phyloP scores from a whole-genome alignment of 35 echinoderm and acorn worm species.

The Nesometra sesokonis region DNA sequence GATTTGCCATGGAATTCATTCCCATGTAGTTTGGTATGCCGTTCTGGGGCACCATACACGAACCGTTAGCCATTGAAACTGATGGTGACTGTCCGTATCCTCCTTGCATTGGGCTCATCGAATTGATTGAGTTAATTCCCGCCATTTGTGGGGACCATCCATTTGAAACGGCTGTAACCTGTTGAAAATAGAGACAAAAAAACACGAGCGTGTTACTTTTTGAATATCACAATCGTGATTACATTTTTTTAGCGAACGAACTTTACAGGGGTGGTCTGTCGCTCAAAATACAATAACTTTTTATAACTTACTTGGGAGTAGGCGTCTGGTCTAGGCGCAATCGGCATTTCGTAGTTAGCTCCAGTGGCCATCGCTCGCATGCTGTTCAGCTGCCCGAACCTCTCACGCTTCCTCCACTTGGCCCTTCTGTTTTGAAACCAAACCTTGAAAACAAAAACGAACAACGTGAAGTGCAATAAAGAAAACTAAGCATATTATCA shows the following conservation, averaged over 20 bases:
- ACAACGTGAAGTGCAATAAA: not conserved
- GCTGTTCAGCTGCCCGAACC: slow-evolving; percentile 81
- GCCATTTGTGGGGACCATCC: not conserved
- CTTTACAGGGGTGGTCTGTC: not conserved
- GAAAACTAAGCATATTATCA: not conserved
- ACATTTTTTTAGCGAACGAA: not conserved
- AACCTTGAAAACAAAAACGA: slow-evolving; percentile 42
- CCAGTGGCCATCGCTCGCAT: slow-evolving; percentile 71
- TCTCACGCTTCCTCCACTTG: slow-evolving; percentile 85
- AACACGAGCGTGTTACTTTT: too few species aligned
- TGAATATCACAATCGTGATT: too few species aligned
- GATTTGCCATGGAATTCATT: slow-evolving; percentile 12
- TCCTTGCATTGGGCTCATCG: not conserved
- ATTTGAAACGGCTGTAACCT: not conserved
- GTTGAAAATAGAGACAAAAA: not conserved
- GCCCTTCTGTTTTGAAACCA: slow-evolving; percentile 97
- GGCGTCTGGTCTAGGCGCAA: slow-evolving; percentile 66
- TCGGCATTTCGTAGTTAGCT: slow-evolving; percentile 74
- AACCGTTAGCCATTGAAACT: not conserved
- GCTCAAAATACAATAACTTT: not conserved
- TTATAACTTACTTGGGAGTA: slow-evolving; percentile 36
- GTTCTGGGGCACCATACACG: slow-evolving; percentile 73
- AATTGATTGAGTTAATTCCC: not conserved
- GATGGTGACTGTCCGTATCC: not conserved
- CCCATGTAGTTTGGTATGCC: slow-evolving; percentile 88